Conservation (phyloP, 1,140 invertebrate species). For the Heliconius melpomene region DNA sequence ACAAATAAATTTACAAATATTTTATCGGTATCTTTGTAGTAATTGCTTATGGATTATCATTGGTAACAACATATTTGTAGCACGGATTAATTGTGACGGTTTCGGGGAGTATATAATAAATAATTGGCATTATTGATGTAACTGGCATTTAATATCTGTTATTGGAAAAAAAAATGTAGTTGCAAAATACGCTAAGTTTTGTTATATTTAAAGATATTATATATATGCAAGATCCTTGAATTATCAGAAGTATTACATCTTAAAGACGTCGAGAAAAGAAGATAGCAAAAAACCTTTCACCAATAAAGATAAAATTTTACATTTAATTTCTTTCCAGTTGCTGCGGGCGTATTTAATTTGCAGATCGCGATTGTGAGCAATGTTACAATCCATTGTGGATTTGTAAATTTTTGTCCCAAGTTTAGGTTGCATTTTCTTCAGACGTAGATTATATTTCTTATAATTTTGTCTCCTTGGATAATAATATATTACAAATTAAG, state of each 20-base stretch:
- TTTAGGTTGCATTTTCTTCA: background rate
- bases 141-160: no score
- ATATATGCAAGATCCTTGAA: no score
- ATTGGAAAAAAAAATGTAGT: no score
- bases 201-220: no score
- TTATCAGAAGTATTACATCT: background rate
- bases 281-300: background rate
- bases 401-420: background rate
- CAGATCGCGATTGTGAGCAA: constrained; percentile 11
- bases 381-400: background rate
- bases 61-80: background rate
- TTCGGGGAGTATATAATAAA: background rate
- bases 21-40: background rate
- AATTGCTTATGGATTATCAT: background rate
- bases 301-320: constrained; percentile 4
- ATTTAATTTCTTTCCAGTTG: background rate
- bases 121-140: background rate
- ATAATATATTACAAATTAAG: no score
- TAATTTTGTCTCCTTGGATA: no score
- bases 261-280: background rate
- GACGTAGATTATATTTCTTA: background rate
- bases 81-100: background rate
- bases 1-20: background rate
- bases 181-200: no score
- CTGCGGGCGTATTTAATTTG: constrained; percentile 14